Evolutionary conservation across 2,113 vertebrate genomes (phyloP).

Genomic region (Lampris incognitus): DNA sequence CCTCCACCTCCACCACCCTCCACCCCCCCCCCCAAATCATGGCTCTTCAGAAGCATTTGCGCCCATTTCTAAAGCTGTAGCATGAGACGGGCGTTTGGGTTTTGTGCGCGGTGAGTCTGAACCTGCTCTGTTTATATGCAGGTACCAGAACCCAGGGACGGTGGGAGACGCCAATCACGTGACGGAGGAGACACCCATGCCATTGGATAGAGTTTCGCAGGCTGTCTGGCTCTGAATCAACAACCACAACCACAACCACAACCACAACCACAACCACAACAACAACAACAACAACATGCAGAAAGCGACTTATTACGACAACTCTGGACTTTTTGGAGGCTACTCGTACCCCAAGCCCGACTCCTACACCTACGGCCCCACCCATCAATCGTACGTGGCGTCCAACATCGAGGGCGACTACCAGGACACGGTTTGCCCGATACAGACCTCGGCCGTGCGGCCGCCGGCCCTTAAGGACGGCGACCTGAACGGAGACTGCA

Average conservation of each 20-base stretch:
- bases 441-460: constrained; percentile 88
- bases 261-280: too few relatives aligned
- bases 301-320: constrained; percentile 98
- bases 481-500: constrained; percentile 94
- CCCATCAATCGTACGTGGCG: constrained; percentile 90
- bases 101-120: constrained; percentile 31
- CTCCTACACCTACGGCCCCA: constrained; percentile 88
- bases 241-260: too few relatives aligned
- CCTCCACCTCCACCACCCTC: too few relatives aligned
- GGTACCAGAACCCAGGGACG: constrained; percentile 76
- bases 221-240: constrained; percentile 86
- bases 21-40: too few relatives aligned
- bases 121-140: constrained; percentile 64
- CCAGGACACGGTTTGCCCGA: constrained; percentile 91
- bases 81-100: neutral
- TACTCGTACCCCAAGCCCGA: constrained; percentile 95
- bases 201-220: constrained; percentile 89
- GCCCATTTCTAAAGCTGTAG: neutral
- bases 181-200: constrained; percentile 88
- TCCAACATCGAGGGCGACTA: constrained; percentile 91
- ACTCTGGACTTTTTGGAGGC: constrained; percentile 94
- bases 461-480: constrained; percentile 88
- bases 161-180: constrained; percentile 87
- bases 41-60: too few relatives aligned
- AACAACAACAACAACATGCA: constrained; percentile 86